Evolutionary conservation across 2,797 vertebrate genomes (phyloP).

Genomic region (Muraenolepis orangiensis): DNA sequence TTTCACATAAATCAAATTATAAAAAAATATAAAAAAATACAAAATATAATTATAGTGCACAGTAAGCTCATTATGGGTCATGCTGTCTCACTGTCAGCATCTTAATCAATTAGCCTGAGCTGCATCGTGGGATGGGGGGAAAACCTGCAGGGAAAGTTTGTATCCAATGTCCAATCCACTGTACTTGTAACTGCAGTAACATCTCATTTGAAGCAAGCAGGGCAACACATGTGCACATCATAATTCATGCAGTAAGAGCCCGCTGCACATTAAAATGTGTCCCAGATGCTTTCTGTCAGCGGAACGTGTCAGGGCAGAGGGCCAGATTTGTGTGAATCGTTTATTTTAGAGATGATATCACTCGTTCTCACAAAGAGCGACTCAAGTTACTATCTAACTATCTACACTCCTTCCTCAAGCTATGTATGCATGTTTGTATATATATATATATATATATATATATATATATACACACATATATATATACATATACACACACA

Average conservation of each 20-base stretch:
- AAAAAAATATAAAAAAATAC: no score
- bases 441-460: no score
- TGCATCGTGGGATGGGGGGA: no score
- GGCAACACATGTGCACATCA: neutral
- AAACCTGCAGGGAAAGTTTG: neutral
- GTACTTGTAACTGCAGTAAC: neutral
- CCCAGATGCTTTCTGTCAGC: neutral
- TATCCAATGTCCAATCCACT: neutral
- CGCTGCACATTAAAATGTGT: neutral
- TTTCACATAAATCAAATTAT: no score
- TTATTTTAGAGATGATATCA: neutral
- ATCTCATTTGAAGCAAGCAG: neutral
- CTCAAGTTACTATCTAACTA: slow-evolving; percentile 1
- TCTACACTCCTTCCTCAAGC: neutral
- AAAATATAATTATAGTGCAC: no score
- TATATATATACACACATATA: no score
- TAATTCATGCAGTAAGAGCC: neutral
- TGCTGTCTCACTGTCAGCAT: no score
- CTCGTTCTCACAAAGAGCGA: neutral
- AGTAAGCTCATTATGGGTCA: no score
- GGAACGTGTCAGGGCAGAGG: neutral
- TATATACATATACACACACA: no score
- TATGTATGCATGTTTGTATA: no score
- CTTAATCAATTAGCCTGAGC: no score
- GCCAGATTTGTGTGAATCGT: neutral